Conservation (phyloP, 2,888 invertebrate species). For the Protodeltote pygarga region DNA sequence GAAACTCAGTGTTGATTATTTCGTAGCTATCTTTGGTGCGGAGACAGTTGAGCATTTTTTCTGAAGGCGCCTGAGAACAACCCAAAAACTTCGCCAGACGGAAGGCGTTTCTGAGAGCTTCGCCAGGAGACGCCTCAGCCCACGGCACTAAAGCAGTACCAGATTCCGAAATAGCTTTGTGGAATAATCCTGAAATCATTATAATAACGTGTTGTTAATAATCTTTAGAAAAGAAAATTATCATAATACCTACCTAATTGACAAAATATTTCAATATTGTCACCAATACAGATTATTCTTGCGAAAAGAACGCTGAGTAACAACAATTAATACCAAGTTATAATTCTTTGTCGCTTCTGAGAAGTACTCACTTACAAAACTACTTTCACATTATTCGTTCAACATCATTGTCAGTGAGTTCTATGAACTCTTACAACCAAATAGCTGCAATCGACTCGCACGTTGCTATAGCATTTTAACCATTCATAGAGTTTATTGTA, state of each 20-base stretch:
- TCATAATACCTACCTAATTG: too few relatives aligned
- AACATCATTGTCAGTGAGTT: conserved; percentile 13
- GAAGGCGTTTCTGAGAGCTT: conserved; percentile 86
- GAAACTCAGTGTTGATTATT: conserved; percentile 89
- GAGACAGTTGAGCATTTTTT: conserved; percentile 88
- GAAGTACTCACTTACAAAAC: background rate
- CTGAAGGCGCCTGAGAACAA: conserved; percentile 85
- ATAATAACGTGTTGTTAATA: background rate
- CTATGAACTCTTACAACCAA: conserved; percentile 26
- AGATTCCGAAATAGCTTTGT: conserved; percentile 91
- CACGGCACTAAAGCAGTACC: conserved; percentile 90
- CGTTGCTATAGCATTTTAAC: background rate
- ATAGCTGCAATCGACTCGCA: background rate
- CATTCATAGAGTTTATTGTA: background rate
- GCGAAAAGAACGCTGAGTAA: too few relatives aligned
- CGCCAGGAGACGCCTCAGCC: conserved; percentile 88
- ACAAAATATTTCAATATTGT: too few relatives aligned
- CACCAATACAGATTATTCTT: too few relatives aligned
- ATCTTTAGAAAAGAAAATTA: too few relatives aligned
- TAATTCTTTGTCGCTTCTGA: conserved; percentile 6
- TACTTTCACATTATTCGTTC: conserved; percentile 35
- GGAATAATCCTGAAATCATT: conserved; percentile 87
- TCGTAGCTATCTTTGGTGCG: conserved; percentile 87
- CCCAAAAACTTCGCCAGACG: conserved; percentile 87
- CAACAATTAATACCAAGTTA: too few relatives aligned